A percentile compares a stretch with the other conserved stretches of the same genome.
Conservation (phyloP, 2,797 vertebrate species). For the Echiichthys vipera region DNA sequence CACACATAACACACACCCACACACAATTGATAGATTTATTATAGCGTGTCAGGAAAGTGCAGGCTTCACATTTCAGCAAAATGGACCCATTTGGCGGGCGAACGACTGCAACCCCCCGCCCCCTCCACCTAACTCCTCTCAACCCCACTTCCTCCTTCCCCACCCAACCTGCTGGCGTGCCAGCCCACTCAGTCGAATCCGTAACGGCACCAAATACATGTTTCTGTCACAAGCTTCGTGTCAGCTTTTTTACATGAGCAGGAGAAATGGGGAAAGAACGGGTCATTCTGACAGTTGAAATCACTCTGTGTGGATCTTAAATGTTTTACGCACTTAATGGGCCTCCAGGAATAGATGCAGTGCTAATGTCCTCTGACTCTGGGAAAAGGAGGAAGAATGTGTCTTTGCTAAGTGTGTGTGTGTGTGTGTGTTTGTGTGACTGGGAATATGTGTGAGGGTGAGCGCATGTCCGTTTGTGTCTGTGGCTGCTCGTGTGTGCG, state of each 20-base stretch:
- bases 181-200: slow-evolving; percentile 75
- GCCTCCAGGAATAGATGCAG: slow-evolving; percentile 83
- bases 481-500: slow-evolving; percentile 29
- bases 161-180: slow-evolving; percentile 39
- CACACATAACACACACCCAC: slow-evolving; percentile 29
- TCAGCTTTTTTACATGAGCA: slow-evolving; percentile 71
- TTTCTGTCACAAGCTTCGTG: slow-evolving; percentile 81
- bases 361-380: slow-evolving; percentile 80
- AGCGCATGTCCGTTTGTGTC: slow-evolving; percentile 40
- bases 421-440: slow-evolving; percentile 20
- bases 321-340: slow-evolving; percentile 85
- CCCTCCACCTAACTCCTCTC: slow-evolving; percentile 39
- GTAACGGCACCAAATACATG: slow-evolving; percentile 74
- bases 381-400: slow-evolving; percentile 56
- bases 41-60: slow-evolving; percentile 78
- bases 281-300: slow-evolving; percentile 80
- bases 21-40: slow-evolving; percentile 82
- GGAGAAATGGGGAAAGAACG: slow-evolving; percentile 69
- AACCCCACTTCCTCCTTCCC: slow-evolving; percentile 38
- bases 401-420: slow-evolving; percentile 52
- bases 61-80: slow-evolving; percentile 81
- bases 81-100: slow-evolving; percentile 74
- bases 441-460: slow-evolving; percentile 32
- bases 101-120: slow-evolving; percentile 33
- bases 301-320: slow-evolving; percentile 80